A percentile compares a stretch with the other conserved stretches of the same genome.
Conservation (phyloP, 2,888 invertebrate species). For the Oegoconia quadripuncta region DNA sequence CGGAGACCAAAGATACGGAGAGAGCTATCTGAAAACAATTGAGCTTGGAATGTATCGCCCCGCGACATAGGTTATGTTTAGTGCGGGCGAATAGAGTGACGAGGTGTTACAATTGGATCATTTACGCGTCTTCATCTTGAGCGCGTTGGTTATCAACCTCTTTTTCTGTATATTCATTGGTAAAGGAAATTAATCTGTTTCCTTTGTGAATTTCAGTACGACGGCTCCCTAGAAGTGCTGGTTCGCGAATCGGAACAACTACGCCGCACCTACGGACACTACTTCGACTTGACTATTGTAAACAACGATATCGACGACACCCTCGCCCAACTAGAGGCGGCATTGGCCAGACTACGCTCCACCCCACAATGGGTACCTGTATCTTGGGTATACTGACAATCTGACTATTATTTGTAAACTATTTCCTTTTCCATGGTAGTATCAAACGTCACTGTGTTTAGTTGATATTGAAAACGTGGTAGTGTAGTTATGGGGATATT, state of each 20-base stretch:
- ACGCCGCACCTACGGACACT: slow-evolving; percentile 98
- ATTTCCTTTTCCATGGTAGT: slow-evolving; percentile 3
- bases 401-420: slow-evolving; percentile 32
- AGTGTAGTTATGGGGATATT: not conserved
- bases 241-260: slow-evolving; percentile 98
- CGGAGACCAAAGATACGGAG: no score
- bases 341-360: slow-evolving; percentile 93
- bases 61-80: no score
- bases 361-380: slow-evolving; percentile 99
- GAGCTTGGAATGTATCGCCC: no score
- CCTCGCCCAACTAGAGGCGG: slow-evolving; percentile 93
- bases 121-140: no score
- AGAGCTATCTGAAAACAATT: no score
- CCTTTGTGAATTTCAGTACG: slow-evolving; percentile 85
- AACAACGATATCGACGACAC: slow-evolving; percentile 99
- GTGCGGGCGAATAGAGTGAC: no score
- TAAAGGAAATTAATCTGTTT: slow-evolving; percentile 1
- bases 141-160: no score
- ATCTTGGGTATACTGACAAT: slow-evolving; percentile 96
- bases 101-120: no score
- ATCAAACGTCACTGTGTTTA: not conserved
- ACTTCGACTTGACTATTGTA: slow-evolving; percentile 98
- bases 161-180: no score
- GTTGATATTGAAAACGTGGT: not conserved
- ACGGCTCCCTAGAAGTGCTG: slow-evolving; percentile 97